phyloP scores from a whole-genome alignment of 2,888 invertebrate species.

The Euzetes globulus region DNA sequence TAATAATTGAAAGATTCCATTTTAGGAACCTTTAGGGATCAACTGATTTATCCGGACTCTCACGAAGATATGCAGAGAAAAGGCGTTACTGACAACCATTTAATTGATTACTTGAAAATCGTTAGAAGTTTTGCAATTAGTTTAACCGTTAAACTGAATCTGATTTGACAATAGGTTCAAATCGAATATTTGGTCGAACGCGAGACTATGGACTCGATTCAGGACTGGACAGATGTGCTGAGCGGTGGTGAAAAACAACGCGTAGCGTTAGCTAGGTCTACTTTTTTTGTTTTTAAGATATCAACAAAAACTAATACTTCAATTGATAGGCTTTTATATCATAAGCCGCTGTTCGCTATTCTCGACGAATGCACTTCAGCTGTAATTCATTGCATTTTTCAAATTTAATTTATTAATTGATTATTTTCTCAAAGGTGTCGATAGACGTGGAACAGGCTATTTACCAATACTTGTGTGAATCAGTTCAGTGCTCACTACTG shows the following conservation, averaged over 20 bases:
- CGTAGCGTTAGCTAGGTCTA: constrained; percentile 61
- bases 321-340: constrained; percentile 77
- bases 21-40: constrained; percentile 82
- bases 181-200: constrained; percentile 71
- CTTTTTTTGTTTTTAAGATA: background rate
- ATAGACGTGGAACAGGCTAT: constrained; percentile 96
- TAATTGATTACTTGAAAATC: constrained; percentile 63
- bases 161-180: constrained; percentile 58
- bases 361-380: constrained; percentile 98
- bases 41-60: constrained; percentile 86
- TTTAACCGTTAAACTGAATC: background rate
- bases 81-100: constrained; percentile 68
- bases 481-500: constrained; percentile 39
- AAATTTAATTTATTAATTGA: background rate
- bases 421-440: constrained; percentile 54
- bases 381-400: constrained; percentile 47
- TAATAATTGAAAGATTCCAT: background rate
- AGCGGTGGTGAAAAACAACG: constrained; percentile 98
- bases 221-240: constrained; percentile 97
- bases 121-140: constrained; percentile 42
- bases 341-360: constrained; percentile 96
- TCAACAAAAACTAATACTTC: background rate
- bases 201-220: constrained; percentile 83
- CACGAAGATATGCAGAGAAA: constrained; percentile 65
- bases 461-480: constrained; percentile 84